These are phyloP conservation scores for Cyrtorhinus lividipennis DNA, from an alignment of 1,140 invertebrate species.

Conservation along the genomic window DNA sequence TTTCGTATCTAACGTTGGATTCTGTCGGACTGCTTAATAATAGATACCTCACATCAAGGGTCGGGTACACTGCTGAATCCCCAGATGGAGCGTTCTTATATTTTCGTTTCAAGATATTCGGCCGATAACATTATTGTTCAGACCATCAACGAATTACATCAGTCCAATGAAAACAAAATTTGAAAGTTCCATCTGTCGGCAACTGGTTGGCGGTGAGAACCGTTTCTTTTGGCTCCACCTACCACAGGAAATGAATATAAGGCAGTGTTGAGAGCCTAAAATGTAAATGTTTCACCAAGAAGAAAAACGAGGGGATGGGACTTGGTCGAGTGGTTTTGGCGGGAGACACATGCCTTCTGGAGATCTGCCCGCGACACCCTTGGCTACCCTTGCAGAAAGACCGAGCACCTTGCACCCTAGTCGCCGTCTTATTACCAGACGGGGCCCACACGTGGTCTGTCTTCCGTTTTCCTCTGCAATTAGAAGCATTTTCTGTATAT, in stretches of 20 bases:
- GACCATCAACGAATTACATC: too few species aligned
- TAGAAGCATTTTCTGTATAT: constrained; percentile 1
- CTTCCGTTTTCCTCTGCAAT: constrained; percentile 1
- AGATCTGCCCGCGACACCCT: constrained; percentile 4
- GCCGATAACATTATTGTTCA: too few species aligned
- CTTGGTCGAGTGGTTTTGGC: constrained; percentile 1
- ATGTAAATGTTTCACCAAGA: neutral
- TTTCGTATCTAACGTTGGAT: too few species aligned
- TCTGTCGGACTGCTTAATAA: too few species aligned
- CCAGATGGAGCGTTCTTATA: too few species aligned
- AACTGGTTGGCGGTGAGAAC: too few species aligned
- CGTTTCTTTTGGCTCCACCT: too few species aligned
- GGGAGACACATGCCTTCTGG: constrained; percentile 2
- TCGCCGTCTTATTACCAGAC: neutral
- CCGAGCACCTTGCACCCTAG: neutral
- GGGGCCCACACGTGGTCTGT: constrained; percentile 1
- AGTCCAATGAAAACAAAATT: too few species aligned
- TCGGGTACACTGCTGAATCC: too few species aligned
- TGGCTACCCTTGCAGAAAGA: constrained; percentile 8
- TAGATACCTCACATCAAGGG: too few species aligned
- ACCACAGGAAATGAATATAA: neutral
- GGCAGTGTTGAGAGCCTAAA: neutral
- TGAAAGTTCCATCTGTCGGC: too few species aligned
- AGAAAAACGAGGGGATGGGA: neutral
- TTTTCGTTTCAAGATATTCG: too few species aligned